Percentiles rank a stretch among this genome's conserved stretches.
phyloP scores from a whole-genome alignment of 2,888 invertebrate genomes.

The Lymantria dispar region DNA sequence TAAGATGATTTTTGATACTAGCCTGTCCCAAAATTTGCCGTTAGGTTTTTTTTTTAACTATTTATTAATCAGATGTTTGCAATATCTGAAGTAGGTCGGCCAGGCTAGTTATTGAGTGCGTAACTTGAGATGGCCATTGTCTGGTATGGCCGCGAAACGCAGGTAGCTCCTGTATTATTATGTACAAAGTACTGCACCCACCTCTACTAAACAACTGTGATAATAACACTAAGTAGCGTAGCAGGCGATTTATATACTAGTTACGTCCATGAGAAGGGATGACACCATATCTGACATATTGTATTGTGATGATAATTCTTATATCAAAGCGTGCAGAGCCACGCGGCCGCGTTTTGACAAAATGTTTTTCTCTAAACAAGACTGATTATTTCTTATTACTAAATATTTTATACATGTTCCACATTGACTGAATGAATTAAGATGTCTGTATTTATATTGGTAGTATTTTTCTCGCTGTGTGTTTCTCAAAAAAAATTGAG shows the following conservation, averaged over 20 bases:
- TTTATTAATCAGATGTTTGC: conserved; percentile 43
- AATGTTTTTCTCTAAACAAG: conserved; percentile 82
- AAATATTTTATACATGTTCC: conserved; percentile 81
- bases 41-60: conserved; percentile 44
- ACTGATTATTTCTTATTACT: conserved; percentile 83
- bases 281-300: conserved; percentile 84
- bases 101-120: conserved; percentile 60
- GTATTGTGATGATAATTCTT: conserved; percentile 75
- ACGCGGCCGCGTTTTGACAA: conserved; percentile 57
- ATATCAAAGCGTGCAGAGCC: conserved; percentile 59
- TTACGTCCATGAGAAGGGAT: conserved; percentile 82
- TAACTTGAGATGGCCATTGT: conserved; percentile 59
- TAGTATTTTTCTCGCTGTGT: conserved; percentile 72
- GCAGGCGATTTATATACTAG: conserved; percentile 82
- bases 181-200: conserved; percentile 83
- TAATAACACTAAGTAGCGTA: conserved; percentile 84
- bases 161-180: conserved; percentile 76
- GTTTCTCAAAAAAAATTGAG: conserved; percentile 65
- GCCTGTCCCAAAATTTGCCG: conserved; percentile 51
- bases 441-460: conserved; percentile 78
- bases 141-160: conserved; percentile 67
- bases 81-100: conserved; percentile 44
- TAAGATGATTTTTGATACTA: conserved; percentile 67
- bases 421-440: conserved; percentile 79
- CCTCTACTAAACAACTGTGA: conserved; percentile 84